A percentile compares a stretch with the other conserved stretches of the same genome.
phyloP scores from a whole-genome alignment of 2,797 vertebrate genomes.

The Mionectes olivaceus region DNA sequence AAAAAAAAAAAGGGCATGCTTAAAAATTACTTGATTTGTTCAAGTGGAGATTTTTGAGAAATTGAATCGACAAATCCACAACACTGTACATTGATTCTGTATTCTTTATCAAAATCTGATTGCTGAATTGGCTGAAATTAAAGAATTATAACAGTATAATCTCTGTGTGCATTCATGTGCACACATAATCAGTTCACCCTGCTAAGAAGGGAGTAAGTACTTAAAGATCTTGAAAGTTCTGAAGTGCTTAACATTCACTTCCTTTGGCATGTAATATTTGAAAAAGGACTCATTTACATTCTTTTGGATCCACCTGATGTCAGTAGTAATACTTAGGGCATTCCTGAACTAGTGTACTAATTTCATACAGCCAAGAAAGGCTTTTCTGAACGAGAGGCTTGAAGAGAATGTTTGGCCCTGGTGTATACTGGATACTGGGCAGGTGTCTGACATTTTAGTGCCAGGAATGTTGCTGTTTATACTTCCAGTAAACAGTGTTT shows the following conservation, averaged over 20 bases:
- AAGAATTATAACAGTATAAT: background rate
- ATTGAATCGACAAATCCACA: background rate
- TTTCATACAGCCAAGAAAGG: background rate
- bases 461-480: background rate
- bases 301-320: background rate
- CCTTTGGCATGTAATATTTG: background rate
- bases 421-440: background rate
- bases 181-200: background rate
- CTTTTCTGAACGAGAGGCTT: background rate
- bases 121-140: background rate
- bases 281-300: background rate
- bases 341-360: background rate
- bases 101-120: background rate
- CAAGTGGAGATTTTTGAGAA: background rate
- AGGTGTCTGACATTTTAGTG: background rate
- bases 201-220: background rate
- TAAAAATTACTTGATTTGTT: conserved; percentile 20
- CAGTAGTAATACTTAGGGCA: background rate
- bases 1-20: background rate
- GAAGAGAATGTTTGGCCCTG: background rate
- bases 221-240: background rate
- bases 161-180: background rate
- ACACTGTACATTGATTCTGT: background rate
- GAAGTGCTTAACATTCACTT: background rate
- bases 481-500: background rate